Base-by-base conservation (phyloP, 2,113 vertebrate species). In the Numida meleagris region DNA sequence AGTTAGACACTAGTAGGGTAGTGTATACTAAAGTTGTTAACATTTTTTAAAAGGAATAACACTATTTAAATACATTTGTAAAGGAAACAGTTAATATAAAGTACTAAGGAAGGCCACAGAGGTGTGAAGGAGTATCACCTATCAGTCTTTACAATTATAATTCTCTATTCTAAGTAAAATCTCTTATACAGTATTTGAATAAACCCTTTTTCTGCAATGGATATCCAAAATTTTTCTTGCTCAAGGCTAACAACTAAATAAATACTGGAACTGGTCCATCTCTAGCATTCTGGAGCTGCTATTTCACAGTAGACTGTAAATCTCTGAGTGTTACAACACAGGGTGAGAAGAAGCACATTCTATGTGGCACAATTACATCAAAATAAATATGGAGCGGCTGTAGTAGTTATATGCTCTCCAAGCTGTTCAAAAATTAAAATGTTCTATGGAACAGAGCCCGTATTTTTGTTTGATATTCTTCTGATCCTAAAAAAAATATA, bases 121-220 rank as follows among this genome's bases (percentile, higher is more conserved):
- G 61, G 89, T 90, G 86, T 90, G 88, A 96, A 42, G 74, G 73
- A 75, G 40, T 94, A 96, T 94, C 92, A 93, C 90, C 80, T 90
- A 94, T 86, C 94, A 95, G 50, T 94, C 76, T 88, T 78, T 38
- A 91, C 51, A 83, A 86, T 81, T 83, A 63, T 42, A 94, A 94
- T 78, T 93, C n/a, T 65, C 29, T 62, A 68, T 36, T 88, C 63
- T 90, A 57, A 90, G 57, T 81, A 51, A 93, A 93, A 72, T 10
- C 25, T 88, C 80, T 43, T 5, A 82, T 67, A 34, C 48, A 86
- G 71, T 88, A 84, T 81, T 90, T 90, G 25, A 95, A 81, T 78
- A 94, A 92, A 78, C 9, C 25, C 57, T 81, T 31, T 85, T 84
- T 65, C 75, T 74, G 12, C 55, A 83, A 63, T 51, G 19, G 68